Conservation (phyloP, 53 echinoderm and acorn worm species). For the Arbacia lixula region DNA sequence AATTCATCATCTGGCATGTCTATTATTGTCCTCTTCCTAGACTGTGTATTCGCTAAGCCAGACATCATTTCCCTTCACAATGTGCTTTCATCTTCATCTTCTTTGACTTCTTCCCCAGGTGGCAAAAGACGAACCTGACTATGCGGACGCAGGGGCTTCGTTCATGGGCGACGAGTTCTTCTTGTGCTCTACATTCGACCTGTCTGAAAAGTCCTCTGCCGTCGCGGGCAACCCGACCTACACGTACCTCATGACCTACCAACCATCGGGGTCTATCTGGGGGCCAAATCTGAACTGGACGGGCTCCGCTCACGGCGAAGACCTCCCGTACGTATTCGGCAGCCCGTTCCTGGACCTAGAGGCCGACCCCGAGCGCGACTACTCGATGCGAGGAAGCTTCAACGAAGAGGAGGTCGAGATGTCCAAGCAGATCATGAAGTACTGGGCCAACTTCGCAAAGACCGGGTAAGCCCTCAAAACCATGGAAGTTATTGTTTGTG, state of each 20-base stretch:
- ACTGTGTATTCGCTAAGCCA: too few species aligned
- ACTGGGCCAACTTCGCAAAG: slow-evolving; percentile 29
- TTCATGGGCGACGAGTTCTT: slow-evolving; percentile 2
- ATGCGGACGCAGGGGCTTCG: too few species aligned
- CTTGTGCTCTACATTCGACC: slow-evolving; percentile 12
- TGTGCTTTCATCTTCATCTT: too few species aligned
- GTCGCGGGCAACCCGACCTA: background rate
- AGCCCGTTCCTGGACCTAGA: background rate
- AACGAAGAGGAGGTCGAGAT: slow-evolving; percentile 12
- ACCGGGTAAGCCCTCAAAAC: slow-evolving; percentile 11
- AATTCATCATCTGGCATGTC: too few species aligned
- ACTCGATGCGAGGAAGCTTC: background rate
- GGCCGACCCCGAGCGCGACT: background rate
- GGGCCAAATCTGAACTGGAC: background rate
- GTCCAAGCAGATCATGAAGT: slow-evolving; percentile 28
- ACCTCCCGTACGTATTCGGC: slow-evolving; percentile 18
- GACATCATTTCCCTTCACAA: too few species aligned
- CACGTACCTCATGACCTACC: background rate
- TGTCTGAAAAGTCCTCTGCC: background rate
- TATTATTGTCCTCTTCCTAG: too few species aligned
- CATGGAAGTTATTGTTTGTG: too few species aligned
- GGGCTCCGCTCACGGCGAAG: slow-evolving; percentile 9
- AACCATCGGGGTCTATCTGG: background rate
- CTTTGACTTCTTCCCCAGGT: too few species aligned
- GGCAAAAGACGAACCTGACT: too few species aligned